Evolutionary conservation across 2,797 vertebrate species (phyloP), one percentile per base, ranked within the genome.

Genomic region (Mus spretus): DNA sequence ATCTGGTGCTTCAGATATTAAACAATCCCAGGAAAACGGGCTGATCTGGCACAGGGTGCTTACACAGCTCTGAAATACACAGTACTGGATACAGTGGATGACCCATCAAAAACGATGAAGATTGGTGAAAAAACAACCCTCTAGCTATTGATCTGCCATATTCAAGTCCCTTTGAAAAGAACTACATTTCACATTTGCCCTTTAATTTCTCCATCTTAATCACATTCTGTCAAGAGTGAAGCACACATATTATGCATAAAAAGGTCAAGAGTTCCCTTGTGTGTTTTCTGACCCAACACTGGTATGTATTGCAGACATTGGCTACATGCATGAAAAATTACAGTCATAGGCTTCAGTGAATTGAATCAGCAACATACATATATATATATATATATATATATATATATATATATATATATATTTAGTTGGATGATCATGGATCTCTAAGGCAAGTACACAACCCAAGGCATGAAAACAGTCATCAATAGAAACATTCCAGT

Each of bases 201-300:
- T 98, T 98, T 97, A 96, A 97, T 98, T 97, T 97, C 86, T 97
- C 96, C 40, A 78, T 97, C 57, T 98, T 96, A 91, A 97, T 97
- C 95, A 95, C 55, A 84, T 34, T 77, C 93, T 98, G 77, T 94
- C 95, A 94, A 89, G 31, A 83, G 61, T 94, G 40, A 89, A 79
- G 57, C 79, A 74, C 34, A 70, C 20, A 7, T 65, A 87, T 44
- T 70, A 97, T 96, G n/a, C 92, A 93, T 6, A 77, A 78, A 87
- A 96, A 63, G 74, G 88, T 92, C 94, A 74, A 90, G 77, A 72
- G 87, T 34, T 93, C 79, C 55, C 85, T 74, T 75, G 65, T 63
- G 97, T 84, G 31, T 24, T 90, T 19, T 67, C 95, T 95, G 89
- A 65, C 92, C 59, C 67, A 61, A 40, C 0, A 14, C 10, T 19